Percentiles rank a stretch among this genome's conserved stretches.
These are phyloP conservation scores for Chamaea fasciata DNA, from an alignment of 2,113 vertebrate species.

Conservation along the genomic window DNA sequence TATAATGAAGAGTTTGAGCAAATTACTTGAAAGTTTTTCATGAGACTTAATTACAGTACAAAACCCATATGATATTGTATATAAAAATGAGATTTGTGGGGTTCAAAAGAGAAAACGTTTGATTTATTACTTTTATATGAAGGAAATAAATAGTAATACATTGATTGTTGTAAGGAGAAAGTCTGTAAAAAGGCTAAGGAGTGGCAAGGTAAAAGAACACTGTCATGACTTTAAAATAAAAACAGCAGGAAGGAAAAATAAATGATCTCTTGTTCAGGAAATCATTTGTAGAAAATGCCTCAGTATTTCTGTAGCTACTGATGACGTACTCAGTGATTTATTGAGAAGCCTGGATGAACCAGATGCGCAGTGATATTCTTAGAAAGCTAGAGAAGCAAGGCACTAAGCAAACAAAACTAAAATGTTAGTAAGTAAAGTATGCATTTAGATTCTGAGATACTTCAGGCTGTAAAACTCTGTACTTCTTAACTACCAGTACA, in stretches of 20 bases:
- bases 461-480: background rate
- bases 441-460: background rate
- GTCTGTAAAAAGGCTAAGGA: background rate
- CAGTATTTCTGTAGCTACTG: background rate
- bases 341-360: background rate
- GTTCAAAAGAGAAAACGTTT: background rate
- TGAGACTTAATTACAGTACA: background rate
- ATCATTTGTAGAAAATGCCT: background rate
- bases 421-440: background rate
- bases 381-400: background rate
- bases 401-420: background rate
- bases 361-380: background rate
- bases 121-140: background rate
- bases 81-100: background rate
- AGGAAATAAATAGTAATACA: background rate
- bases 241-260: background rate
- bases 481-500: background rate
- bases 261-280: background rate
- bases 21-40: background rate
- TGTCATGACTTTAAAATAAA: background rate
- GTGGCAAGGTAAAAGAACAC: background rate
- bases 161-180: background rate
- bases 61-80: rapidly evolving
- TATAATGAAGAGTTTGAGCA: background rate
- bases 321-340: background rate